These are phyloP conservation scores for Brachionus sp. DNA, from an alignment of 1,140 invertebrate genomes.

Conservation along the genomic window DNA sequence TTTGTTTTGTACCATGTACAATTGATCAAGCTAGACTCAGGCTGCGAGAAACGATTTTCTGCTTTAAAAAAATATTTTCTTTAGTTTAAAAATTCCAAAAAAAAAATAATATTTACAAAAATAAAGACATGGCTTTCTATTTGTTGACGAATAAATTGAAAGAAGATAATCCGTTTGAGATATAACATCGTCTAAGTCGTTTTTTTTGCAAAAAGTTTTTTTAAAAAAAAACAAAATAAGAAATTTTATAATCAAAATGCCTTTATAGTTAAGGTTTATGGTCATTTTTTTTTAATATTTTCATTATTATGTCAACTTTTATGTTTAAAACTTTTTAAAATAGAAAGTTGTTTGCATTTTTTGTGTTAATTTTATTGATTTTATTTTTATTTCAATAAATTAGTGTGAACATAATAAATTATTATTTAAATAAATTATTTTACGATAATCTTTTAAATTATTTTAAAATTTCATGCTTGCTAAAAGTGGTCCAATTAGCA, in stretches of 20 bases:
- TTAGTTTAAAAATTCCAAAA: background rate
- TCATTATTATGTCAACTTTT: background rate
- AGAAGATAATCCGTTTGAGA: constrained; percentile 38
- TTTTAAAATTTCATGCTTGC: no score
- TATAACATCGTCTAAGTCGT: constrained; percentile 24
- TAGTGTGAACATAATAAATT: background rate
- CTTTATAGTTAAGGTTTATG: background rate
- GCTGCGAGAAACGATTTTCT: constrained; percentile 49
- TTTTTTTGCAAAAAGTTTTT: background rate
- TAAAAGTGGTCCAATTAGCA: no score
- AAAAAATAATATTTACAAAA: background rate
- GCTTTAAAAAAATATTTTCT: constrained; percentile 50
- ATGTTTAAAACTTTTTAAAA: background rate
- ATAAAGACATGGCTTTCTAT: constrained; percentile 29
- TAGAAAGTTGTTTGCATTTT: background rate
- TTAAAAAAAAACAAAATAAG: background rate
- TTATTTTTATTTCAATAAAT: background rate
- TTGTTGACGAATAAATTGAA: constrained; percentile 17
- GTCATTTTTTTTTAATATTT: background rate
- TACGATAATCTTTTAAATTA: background rate
- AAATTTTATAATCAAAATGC: background rate
- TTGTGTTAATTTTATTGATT: background rate
- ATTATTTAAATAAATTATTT: background rate
- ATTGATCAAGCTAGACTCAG: constrained; percentile 55
- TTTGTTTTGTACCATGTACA: constrained; percentile 58